phyloP scores from a whole-genome alignment of 2,888 invertebrate species.

The Linhomoeus sp. region DNA sequence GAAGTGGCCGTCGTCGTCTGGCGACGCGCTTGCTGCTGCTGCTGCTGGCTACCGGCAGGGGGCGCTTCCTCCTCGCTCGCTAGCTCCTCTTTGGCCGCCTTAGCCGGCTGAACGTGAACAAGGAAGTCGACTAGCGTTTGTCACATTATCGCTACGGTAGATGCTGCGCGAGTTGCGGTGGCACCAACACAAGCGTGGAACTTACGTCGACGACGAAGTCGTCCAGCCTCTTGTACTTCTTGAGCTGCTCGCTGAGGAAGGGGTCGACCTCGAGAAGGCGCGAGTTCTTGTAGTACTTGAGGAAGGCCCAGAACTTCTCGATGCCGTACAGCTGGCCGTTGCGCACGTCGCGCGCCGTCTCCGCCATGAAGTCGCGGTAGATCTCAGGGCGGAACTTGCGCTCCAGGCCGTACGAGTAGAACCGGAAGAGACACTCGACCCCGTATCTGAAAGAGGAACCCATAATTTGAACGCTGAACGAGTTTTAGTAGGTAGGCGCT shows the following conservation, averaged over 20 bases:
- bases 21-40: too few relatives aligned
- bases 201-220: slow-evolving; percentile 25
- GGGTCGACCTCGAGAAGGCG: slow-evolving; percentile 28
- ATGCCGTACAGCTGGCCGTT: slow-evolving; percentile 78
- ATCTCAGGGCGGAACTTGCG: slow-evolving; percentile 81
- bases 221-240: slow-evolving; percentile 32
- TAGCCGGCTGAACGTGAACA: slow-evolving; percentile 4
- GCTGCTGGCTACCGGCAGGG: slow-evolving; percentile 85
- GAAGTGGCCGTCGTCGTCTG: too few relatives aligned
- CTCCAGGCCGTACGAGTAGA: slow-evolving; percentile 92
- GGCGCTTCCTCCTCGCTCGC: slow-evolving; percentile 38
- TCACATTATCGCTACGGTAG: too few relatives aligned
- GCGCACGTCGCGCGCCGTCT: slow-evolving; percentile 16
- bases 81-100: slow-evolving; percentile 6
- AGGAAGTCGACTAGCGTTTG: too few relatives aligned
- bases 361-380: slow-evolving; percentile 76
- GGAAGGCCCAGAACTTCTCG: slow-evolving; percentile 98
- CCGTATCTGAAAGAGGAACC: slow-evolving; percentile 32
- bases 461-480: neutral
- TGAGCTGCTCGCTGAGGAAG: slow-evolving; percentile 29
- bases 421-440: slow-evolving; percentile 59
- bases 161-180: too few relatives aligned
- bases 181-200: too few relatives aligned
- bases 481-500: too few relatives aligned
- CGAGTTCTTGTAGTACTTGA: slow-evolving; percentile 71